Evolutionary conservation across 1,140 invertebrate genomes (phyloP), one percentile per base, ranked within the genome.

Genomic region (Bombus superbus): DNA sequence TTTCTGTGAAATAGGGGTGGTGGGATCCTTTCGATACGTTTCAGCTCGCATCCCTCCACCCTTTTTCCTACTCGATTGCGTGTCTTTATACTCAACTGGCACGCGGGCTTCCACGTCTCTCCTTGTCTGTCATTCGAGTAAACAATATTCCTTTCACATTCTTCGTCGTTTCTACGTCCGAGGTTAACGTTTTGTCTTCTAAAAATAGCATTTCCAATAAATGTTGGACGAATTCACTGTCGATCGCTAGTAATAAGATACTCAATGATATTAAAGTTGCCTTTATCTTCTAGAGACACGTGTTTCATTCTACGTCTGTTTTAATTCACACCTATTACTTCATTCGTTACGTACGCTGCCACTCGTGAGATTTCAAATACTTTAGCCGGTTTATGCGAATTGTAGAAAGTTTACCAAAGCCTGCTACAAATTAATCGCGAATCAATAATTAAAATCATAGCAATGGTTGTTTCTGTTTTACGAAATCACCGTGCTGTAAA

Each of bases 1-100:
- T 90, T 73, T 73, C 71, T 83, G 83, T 69, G 86, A 78, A 90
- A 80, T 74, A 80, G 83, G 79, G 87, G 81, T 73, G 89, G 83
- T 78, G 89, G 89, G 73, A 91, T 91, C 87, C 83, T 90, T 91
- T 90, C 89, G 89, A 91, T 91, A 90, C 85, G 83, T 81, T 88
- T 78, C 86, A 71, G 28, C 59, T 53, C 6, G 35, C 64, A 53
- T 83, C 72, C 69, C 47, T 32, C 81, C 59, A 53, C 75, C 79
- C 74, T 81, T 76, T 81, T 83, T 85, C 79, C 81, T 83, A 76
- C 66, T 85, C 83, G 85, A 84, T 87, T 84, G 82, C 85, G 85
- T 84, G 75, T 86, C 86, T 87, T 69, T 78, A 75, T 88, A 73
- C 83, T 85, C 81, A 72, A 87, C 85, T 89, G 85, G 85, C 85